Conservation (phyloP, 2,888 invertebrate species). For the Nephrotoma flavescens region DNA sequence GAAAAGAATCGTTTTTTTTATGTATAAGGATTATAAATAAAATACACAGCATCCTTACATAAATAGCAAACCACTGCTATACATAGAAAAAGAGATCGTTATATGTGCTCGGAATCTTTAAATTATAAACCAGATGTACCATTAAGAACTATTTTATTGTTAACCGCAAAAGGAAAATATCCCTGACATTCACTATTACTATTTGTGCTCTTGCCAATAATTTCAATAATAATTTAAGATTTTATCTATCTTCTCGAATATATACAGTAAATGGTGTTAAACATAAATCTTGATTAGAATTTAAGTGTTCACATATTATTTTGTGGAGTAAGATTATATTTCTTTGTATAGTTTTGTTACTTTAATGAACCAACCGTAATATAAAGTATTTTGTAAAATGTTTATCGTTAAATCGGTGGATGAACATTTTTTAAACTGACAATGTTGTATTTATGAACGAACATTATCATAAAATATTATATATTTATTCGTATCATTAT, state of each 20-base stretch:
- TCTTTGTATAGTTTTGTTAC: background rate
- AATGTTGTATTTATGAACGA: too few relatives aligned
- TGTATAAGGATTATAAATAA: background rate
- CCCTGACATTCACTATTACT: background rate
- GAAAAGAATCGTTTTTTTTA: background rate
- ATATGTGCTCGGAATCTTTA: background rate
- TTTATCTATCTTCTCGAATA: background rate
- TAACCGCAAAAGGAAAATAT: background rate
- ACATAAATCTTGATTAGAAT: background rate
- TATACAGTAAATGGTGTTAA: background rate
- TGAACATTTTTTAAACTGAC: background rate
- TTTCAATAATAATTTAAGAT: background rate
- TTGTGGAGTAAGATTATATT: background rate
- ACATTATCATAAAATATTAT: background rate
- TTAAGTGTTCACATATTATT: background rate
- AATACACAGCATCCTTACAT: background rate
- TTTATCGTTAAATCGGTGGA: background rate
- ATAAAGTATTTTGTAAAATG: background rate
- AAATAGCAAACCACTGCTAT: background rate
- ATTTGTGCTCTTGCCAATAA: background rate
- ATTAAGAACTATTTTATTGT: background rate
- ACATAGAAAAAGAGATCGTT: background rate
- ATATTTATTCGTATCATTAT: background rate
- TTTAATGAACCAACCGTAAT: background rate
- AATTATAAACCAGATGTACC: background rate